Conservation (phyloP, 2,888 invertebrate genomes). For the Tridacna gigas region DNA sequence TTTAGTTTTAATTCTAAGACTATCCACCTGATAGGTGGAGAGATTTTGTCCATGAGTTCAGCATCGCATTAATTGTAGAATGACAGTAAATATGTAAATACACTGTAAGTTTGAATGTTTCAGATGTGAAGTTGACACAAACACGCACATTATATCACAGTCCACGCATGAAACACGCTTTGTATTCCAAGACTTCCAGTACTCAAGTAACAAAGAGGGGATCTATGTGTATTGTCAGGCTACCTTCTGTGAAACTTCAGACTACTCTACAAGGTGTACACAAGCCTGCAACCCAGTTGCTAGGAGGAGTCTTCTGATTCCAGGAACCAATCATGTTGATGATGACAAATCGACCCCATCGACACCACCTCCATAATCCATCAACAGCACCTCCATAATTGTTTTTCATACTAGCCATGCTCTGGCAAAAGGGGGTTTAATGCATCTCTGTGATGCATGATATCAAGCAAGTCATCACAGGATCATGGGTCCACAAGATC, state of each 20-base stretch:
- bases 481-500: too few species aligned
- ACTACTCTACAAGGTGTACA: conserved; percentile 58
- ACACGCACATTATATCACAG: conserved; percentile 59
- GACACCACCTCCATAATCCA: neutral
- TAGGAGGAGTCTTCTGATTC: conserved; percentile 20
- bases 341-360: neutral
- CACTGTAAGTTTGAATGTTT: neutral
- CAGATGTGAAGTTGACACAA: conserved; percentile 64
- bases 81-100: too few species aligned
- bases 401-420: too few species aligned
- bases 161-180: conserved; percentile 66
- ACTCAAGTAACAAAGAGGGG: conserved; percentile 56
- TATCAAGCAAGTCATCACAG: too few species aligned
- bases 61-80: too few species aligned
- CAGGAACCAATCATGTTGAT: neutral
- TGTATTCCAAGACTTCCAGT: conserved; percentile 68
- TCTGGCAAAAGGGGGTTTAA: too few species aligned
- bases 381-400: too few species aligned
- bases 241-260: conserved; percentile 59
- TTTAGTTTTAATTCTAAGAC: too few species aligned
- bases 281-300: conserved; percentile 56
- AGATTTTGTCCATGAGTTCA: too few species aligned
- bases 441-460: too few species aligned
- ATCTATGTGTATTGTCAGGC: conserved; percentile 65
- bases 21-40: too few species aligned